Evolutionary conservation across 2,797 vertebrate genomes (phyloP), one percentile per base, ranked within the genome.

Genomic region (Acanthurus leucopareius): DNA sequence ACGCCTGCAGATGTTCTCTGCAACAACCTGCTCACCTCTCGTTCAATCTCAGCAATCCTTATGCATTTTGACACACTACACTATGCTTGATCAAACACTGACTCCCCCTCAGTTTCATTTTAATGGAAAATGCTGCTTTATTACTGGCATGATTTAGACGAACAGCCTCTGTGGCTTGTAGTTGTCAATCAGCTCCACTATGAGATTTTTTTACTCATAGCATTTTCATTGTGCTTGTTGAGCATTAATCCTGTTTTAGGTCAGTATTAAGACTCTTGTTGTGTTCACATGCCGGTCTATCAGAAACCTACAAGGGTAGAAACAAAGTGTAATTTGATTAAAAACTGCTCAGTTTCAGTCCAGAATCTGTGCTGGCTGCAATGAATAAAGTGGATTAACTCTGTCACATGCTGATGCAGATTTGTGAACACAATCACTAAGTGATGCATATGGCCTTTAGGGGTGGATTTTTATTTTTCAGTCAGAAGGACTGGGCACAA

Each of bases 341-440:
- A 93, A 93, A 95, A 93, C 91, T 93, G 84, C 87, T 89, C 86
- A 80, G 88, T 93, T 94, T 93, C 86, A 87, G 78, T 85, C 85
- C 86, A 89, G 87, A 94, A 90, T 91, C 85, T 91, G 88, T 82
- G 85, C 89, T 84, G 86, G 85, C 88, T 92, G 84, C 92, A 93
- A 90, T 25, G 77, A 93, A 88, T 90, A 90, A 94, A 94, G 91
- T 94, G 90, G 94, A 95, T 95, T 94, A 95, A 89, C 84, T 92
- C 74, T 83, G 90, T 91, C 84, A 77, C 88, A 83, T 88, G 91
- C 93, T 93, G 89, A 92, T 92, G 84, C 87, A 91, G 91, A 94
- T 94, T 93, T 87, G 88, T 94, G 86, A 93, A 91, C 84, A 93
- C 89, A 91, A 86, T 92, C 86, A 77, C 88, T 91, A 87, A 92